Percentiles rank a stretch among this genome's conserved stretches.
phyloP scores from a whole-genome alignment of 2,113 vertebrate species.

The Rhinogobius similis region DNA sequence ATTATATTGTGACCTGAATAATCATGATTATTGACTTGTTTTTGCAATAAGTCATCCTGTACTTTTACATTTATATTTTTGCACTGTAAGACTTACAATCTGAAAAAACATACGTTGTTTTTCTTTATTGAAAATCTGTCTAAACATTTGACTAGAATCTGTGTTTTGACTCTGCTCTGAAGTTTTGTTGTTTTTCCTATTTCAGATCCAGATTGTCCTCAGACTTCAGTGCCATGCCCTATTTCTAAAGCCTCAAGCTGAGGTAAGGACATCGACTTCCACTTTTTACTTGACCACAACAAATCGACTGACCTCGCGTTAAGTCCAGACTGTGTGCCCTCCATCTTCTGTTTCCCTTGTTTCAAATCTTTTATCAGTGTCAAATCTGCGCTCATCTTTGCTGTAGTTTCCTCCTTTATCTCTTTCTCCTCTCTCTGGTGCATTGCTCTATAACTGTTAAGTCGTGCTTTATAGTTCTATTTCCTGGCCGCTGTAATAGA shows the following conservation, averaged over 20 bases:
- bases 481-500: constrained; percentile 70
- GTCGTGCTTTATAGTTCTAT: constrained; percentile 74
- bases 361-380: constrained; percentile 26
- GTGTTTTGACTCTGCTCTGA: background rate
- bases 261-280: background rate
- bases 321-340: background rate
- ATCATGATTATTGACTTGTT: too few relatives aligned
- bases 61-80: background rate
- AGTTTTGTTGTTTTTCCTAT: constrained; percentile 15
- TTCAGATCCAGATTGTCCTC: constrained; percentile 4
- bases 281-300: constrained; percentile 6
- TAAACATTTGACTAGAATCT: background rate
- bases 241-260: background rate
- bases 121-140: background rate
- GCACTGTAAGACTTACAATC: background rate
- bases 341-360: background rate
- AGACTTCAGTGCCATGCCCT: background rate
- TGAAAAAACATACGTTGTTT: background rate
- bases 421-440: constrained; percentile 12
- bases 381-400: constrained; percentile 46
- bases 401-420: constrained; percentile 7
- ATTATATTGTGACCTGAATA: too few relatives aligned
- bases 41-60: too few relatives aligned
- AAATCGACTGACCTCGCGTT: background rate
- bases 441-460: constrained; percentile 54